Percentiles rank a stretch among this genome's conserved stretches.
Conservation (phyloP, 2,113 vertebrate species). For the Bufo gargarizans region DNA sequence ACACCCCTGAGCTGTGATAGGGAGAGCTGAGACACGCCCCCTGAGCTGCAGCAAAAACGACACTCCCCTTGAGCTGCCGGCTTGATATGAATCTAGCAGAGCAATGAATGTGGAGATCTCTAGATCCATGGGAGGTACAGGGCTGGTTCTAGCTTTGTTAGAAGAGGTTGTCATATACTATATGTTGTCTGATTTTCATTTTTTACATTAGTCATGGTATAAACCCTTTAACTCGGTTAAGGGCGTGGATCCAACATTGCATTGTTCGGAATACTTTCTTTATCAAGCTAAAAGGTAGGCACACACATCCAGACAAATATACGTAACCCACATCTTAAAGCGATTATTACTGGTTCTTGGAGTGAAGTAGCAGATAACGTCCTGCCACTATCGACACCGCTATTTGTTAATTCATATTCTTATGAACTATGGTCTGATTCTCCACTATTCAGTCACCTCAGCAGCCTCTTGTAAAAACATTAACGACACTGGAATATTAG, state of each 20-base stretch:
- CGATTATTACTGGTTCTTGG: neutral
- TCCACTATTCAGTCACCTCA: neutral
- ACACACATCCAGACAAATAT: neutral
- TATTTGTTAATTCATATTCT: neutral
- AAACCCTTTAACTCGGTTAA: no score
- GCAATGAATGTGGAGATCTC: no score
- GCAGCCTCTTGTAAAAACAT: neutral
- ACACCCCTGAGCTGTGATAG: no score
- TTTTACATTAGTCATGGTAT: no score
- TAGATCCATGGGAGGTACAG: no score
- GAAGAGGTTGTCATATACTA: no score
- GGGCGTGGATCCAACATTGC: neutral
- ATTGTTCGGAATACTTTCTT: neutral
- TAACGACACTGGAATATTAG: neutral
- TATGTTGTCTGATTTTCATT: no score
- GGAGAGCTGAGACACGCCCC: no score
- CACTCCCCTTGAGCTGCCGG: no score
- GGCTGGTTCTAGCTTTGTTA: no score
- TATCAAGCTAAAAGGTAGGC: neutral
- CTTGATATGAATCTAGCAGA: no score
- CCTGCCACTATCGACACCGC: neutral
- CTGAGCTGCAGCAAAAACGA: no score
- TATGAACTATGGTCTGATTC: neutral
- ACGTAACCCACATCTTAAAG: neutral
- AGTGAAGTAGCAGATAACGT: neutral